Percentiles rank a stretch among this genome's conserved stretches.
These are phyloP conservation scores for Podarcis lilfordi DNA, from an alignment of 2,797 vertebrate genomes.

Conservation along the genomic window DNA sequence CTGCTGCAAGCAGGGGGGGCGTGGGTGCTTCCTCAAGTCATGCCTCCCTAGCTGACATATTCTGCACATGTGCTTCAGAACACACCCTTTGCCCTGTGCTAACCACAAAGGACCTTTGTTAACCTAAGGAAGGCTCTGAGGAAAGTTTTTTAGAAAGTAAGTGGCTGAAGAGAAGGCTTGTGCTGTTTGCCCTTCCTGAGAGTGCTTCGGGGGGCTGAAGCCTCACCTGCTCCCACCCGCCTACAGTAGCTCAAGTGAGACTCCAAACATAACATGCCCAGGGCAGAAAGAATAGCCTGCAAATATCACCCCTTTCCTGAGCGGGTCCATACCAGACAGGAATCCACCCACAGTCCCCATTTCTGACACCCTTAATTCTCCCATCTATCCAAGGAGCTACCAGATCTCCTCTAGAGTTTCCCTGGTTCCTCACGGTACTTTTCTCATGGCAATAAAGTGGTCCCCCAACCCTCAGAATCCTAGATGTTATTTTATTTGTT, in stretches of 20 bases:
- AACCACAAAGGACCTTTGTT: not conserved
- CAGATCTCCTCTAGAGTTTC: not conserved
- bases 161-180: not conserved
- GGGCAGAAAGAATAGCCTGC: not conserved
- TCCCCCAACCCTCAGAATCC: not conserved
- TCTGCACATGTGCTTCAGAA: not conserved
- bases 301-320: not conserved
- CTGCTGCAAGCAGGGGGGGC: not conserved
- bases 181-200: not conserved
- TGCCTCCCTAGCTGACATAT: not conserved
- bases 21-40: not conserved
- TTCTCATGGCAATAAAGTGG: not conserved
- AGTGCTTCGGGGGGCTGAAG: too few species aligned
- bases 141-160: not conserved
- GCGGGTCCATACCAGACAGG: not conserved
- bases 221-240: too few species aligned
- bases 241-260: not conserved
- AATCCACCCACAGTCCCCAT: not conserved
- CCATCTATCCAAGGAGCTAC: not conserved
- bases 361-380: slow-evolving; percentile 6
- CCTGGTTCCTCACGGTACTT: not conserved
- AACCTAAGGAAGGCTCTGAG: not conserved
- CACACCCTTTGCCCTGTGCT: not conserved
- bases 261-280: not conserved
- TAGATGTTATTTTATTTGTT: not conserved